A percentile compares a stretch with the other conserved stretches of the same genome.
phyloP scores from a whole-genome alignment of 1,140 invertebrate genomes.

The Orius insidiosus region DNA sequence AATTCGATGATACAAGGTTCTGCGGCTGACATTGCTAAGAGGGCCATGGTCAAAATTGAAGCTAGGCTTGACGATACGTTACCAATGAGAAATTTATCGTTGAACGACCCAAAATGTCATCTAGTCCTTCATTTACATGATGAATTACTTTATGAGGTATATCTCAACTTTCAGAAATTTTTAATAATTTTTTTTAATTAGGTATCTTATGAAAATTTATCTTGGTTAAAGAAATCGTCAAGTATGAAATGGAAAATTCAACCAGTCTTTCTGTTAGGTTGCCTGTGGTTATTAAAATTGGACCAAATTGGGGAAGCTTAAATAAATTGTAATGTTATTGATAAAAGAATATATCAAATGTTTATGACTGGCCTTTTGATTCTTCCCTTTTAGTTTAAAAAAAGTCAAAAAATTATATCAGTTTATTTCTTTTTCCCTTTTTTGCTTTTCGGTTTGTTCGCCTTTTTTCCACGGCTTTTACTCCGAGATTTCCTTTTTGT shows the following conservation, averaged over 20 bases:
- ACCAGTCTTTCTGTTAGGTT: slow-evolving; percentile 53
- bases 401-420: too few species aligned
- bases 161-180: slow-evolving; percentile 1
- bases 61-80: slow-evolving; percentile 27
- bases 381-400: not conserved
- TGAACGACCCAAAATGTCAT: slow-evolving; percentile 24
- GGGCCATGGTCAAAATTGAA: slow-evolving; percentile 68
- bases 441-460: too few species aligned
- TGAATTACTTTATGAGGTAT: slow-evolving; percentile 88
- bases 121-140: slow-evolving; percentile 87
- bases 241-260: slow-evolving; percentile 64
- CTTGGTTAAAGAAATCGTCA: slow-evolving; percentile 45
- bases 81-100: slow-evolving; percentile 8
- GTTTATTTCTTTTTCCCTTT: too few species aligned
- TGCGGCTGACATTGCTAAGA: slow-evolving; percentile 86
- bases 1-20: slow-evolving; percentile 93
- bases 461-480: too few species aligned
- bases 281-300: slow-evolving; percentile 71
- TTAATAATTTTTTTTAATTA: slow-evolving; percentile 18
- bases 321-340: not conserved
- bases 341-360: not conserved
- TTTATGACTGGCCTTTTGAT: not conserved
- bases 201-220: slow-evolving; percentile 34
- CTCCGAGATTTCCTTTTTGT: too few species aligned
- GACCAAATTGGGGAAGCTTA: slow-evolving; percentile 56